phyloP scores from a whole-genome alignment of 2,888 invertebrate genomes.

The Oeneis ivallda region DNA sequence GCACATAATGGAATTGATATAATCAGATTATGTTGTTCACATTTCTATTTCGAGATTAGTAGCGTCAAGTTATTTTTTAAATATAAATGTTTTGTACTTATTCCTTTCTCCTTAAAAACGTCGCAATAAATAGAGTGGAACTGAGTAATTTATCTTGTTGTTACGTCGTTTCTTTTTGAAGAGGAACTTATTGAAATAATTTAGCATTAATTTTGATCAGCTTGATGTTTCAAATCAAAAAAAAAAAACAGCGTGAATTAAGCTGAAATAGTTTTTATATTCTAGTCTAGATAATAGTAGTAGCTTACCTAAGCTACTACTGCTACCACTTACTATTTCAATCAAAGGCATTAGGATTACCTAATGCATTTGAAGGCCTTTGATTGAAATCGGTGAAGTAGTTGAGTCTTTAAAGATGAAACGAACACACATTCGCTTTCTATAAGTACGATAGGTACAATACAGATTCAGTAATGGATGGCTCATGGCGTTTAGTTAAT shows the following conservation, averaged over 20 bases:
- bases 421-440: background rate
- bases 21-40: slow-evolving; percentile 3
- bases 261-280: too few species aligned
- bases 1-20: too few species aligned
- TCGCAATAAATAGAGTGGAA: slow-evolving; percentile 23
- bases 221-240: background rate
- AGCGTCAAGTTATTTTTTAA: slow-evolving; percentile 5
- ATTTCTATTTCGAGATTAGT: slow-evolving; percentile 15
- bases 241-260: too few species aligned
- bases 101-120: slow-evolving; percentile 21
- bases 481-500: too few species aligned
- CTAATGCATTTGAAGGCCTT: too few species aligned
- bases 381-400: background rate
- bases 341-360: too few species aligned
- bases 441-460: too few species aligned
- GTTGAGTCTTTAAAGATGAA: background rate
- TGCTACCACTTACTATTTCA: too few species aligned
- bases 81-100: slow-evolving; percentile 1
- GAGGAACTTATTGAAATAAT: slow-evolving; percentile 2
- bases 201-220: background rate
- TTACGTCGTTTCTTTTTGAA: background rate
- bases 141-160: slow-evolving; percentile 23
- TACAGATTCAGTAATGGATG: too few species aligned
- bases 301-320: too few species aligned
- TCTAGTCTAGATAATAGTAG: too few species aligned